phyloP scores from a whole-genome alignment of 2,797 vertebrate species.

The Parauchenoglanis punctatus region DNA sequence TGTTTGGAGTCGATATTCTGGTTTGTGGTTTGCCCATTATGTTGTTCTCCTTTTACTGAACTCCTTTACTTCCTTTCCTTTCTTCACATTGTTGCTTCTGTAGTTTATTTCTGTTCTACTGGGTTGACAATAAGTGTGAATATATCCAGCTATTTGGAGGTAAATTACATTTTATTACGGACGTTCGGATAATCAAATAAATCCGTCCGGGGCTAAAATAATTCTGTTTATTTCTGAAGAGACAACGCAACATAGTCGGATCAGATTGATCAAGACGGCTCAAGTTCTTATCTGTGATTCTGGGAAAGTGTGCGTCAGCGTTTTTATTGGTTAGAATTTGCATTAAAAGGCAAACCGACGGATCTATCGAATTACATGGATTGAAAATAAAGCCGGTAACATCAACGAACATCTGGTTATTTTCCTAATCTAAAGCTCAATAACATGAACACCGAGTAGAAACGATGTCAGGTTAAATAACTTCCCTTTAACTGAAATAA shows the following conservation, averaged over 20 bases:
- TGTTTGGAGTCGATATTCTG: not conserved
- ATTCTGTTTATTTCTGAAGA: not conserved
- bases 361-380: not conserved
- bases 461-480: not conserved
- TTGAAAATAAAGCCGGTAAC: not conserved
- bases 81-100: not conserved
- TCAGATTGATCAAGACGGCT: not conserved
- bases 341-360: not conserved
- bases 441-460: not conserved
- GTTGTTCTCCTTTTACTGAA: not conserved
- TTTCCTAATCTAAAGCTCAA: not conserved
- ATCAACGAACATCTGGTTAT: not conserved
- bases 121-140: not conserved
- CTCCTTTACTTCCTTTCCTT: not conserved
- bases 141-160: not conserved
- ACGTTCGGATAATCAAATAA: no score
- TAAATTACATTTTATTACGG: no score
- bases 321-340: no score
- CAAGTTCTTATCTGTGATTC: not conserved
- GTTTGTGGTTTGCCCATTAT: not conserved
- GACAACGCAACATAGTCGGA: not conserved
- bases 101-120: not conserved
- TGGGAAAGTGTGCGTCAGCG: no score
- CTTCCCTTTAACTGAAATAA: not conserved
- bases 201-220: not conserved